Evolutionary conservation across 1,140 invertebrate genomes (phyloP), one percentile per base, ranked within the genome.

Genomic region (Heliothis virescens): DNA sequence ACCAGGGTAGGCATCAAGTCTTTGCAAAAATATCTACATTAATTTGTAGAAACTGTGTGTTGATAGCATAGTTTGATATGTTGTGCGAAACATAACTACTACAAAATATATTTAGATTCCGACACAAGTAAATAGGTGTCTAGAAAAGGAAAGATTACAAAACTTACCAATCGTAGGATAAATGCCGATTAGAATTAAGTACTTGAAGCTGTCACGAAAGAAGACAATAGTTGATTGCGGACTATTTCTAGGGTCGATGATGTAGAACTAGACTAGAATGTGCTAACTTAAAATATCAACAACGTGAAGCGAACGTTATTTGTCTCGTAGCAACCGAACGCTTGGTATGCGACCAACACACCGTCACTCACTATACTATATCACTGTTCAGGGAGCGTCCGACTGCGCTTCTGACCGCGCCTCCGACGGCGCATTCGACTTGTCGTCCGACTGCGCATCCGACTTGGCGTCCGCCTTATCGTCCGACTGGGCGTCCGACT

Each of bases 21-120:
- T 91, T 90, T 90, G 83, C 81, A 89, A 82, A 60, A 83, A 86
- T 86, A 87, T 88, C 78, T 85, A 86, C 82, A 83, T 81, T 82
- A 55, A 63, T 21, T 47, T 60, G 69, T 62, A 67, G 53, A 67
- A 72, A 81, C 67, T 60, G 79, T 79, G 86, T 86, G 85, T 85
- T 86, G 83, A 86, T 86, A 86, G 82, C 85, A 85, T 85, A 84
- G 67, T 72, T 80, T 87, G 89, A 90, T 88, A 89, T 90, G 87
- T 90, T 83, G 81, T 85, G 80, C 74, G 53, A 73, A 29, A 80
- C 62, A 69, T 78, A 78, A 69, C 26, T 69, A 57, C 34, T 63
- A 59, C 59, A 77, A 77, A 78, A 59, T 12, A 60, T 26, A 50
- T n/a, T 72, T 55, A 4, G 11, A 41, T 41, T 72, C 29, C 9